These are phyloP conservation scores for Lepeophtheirus salmonis DNA, from an alignment of 1,140 invertebrate genomes.

Conservation along the genomic window DNA sequence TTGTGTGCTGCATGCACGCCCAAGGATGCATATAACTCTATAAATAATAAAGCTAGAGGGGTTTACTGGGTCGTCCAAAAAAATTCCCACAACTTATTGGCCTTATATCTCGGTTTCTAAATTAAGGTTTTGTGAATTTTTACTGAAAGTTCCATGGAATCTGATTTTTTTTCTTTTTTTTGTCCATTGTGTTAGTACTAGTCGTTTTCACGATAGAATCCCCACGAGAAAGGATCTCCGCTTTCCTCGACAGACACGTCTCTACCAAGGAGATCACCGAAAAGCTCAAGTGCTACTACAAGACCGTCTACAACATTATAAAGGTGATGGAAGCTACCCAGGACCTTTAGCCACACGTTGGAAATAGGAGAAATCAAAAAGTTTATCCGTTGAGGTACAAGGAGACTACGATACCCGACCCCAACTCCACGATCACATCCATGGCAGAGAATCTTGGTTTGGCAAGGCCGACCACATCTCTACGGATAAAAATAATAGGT, in stretches of 20 bases:
- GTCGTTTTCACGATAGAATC: neutral
- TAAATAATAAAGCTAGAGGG: too few relatives aligned
- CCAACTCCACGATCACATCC: neutral
- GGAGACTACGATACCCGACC: neutral
- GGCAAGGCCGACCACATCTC: neutral
- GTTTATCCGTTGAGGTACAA: neutral
- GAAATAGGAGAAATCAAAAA: too few relatives aligned
- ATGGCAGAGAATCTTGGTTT: neutral
- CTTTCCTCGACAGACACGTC: neutral
- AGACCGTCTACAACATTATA: neutral
- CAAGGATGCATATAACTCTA: too few relatives aligned
- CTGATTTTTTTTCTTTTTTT: too few relatives aligned
- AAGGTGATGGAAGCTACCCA: neutral
- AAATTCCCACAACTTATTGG: too few relatives aligned
- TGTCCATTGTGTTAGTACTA: neutral
- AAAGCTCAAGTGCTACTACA: neutral
- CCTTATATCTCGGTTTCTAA: too few relatives aligned
- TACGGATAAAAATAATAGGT: neutral
- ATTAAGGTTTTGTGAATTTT: neutral
- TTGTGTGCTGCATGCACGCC: too few relatives aligned
- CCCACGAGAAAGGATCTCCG: neutral
- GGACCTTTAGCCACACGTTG: neutral
- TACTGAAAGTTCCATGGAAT: neutral
- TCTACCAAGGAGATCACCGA: neutral
- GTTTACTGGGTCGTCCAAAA: too few relatives aligned